Base-by-base conservation (phyloP, 2,888 invertebrate genomes). In the Encarsia formosa region DNA sequence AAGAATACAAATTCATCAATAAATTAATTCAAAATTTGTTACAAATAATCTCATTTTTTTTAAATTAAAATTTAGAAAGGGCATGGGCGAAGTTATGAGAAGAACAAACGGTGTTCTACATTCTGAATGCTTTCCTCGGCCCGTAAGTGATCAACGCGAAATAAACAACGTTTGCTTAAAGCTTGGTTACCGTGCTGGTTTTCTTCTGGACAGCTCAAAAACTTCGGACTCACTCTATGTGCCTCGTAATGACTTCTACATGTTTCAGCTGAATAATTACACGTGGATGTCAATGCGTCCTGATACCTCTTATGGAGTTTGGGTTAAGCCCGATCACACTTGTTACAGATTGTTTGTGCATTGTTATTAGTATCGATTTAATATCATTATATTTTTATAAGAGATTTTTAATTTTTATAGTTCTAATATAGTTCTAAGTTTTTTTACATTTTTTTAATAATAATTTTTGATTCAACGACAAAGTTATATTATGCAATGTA, bases 101-200 rank as follows among this genome's bases (percentile, higher is more conserved):
- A 79, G 81, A 39, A 78, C 81, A 0, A 83, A 81, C 57, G 88
- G 88, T 13, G 75, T 85, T 8, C 87, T 88, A 86, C 82, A 85
- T 59, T 78, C 85, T 1, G 85, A 85, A 65, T 88, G 88, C 64
- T 86, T 82, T 60, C 69, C 80, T 0, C 46, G 44, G 4, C 60
- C 63, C 2, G 11, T 63, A 1, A 31, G 48, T 5, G 49, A 62
- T 6, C 35, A 58, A 5, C 37, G 57, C 0, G 77, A 81, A 45
- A 68, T 82, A 3, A 81, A 82, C 61, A 73, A 77, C 13, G 80
- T 87, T 56, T 88, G 88, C 67, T 67, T 73, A 24, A 75, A 79
- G 53, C 67, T 87, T 13, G 85, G 85, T 8, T 87, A 81, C 62
- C 67, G 74, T 55, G 77, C 79, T 18, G 81, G 79, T 8, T 38